Conservation (phyloP, 2,888 invertebrate genomes). For the Himalopsyche tibetana region DNA sequence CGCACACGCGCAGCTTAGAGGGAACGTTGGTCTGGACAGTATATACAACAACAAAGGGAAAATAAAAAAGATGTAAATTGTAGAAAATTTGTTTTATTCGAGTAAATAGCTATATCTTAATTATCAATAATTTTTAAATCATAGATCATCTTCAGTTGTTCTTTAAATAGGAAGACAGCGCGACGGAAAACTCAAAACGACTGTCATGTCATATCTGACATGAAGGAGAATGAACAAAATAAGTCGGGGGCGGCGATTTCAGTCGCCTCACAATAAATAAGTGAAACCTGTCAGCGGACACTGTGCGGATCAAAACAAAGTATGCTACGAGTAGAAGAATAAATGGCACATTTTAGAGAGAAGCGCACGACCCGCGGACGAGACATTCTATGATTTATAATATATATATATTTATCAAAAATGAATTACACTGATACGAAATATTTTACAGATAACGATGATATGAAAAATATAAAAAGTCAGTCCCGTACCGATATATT, state of each 20-base stretch:
- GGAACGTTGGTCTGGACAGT: no score
- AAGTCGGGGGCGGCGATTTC: conserved; percentile 55
- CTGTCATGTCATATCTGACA: conserved; percentile 50
- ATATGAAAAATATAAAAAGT: conserved; percentile 60
- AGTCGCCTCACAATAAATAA: conserved; percentile 64
- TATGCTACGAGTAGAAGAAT: conserved; percentile 51
- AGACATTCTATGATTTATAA: conserved; percentile 51
- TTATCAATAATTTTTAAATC: conserved; percentile 66
- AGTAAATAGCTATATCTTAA: conserved; percentile 79
- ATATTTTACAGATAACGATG: conserved; percentile 61
- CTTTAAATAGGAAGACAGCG: conserved; percentile 63
- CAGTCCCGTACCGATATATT: conserved; percentile 61
- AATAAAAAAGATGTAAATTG: conserved; percentile 68
- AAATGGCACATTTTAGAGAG: conserved; percentile 64
- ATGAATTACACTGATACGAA: conserved; percentile 54
- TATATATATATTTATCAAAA: conserved; percentile 43
- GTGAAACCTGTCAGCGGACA: conserved; percentile 51
- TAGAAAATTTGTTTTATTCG: conserved; percentile 79
- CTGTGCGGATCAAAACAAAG: conserved; percentile 48
- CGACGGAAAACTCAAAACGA: conserved; percentile 18
- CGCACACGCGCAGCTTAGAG: no score
- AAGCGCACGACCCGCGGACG: conserved; percentile 55
- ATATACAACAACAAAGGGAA: conserved; percentile 43
- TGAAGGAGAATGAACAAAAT: conserved; percentile 48
- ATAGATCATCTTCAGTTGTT: conserved; percentile 63